phyloP scores from a whole-genome alignment of 2,113 vertebrate species.

The Malurus melanocephalus region DNA sequence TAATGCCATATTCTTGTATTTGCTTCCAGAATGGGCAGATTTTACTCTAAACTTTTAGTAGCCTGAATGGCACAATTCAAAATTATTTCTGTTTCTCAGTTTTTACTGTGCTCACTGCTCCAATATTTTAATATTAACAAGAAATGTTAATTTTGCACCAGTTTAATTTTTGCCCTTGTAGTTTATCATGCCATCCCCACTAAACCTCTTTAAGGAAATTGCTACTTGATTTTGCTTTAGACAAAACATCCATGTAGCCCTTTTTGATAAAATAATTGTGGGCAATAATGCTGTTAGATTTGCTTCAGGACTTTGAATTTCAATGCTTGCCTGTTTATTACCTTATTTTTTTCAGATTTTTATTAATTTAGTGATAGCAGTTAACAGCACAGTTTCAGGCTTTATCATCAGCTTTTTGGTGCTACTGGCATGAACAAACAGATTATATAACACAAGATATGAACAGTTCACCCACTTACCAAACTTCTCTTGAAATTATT shows the following conservation, averaged over 20 bases:
- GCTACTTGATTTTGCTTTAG: neutral
- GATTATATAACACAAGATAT: neutral
- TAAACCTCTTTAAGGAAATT: neutral
- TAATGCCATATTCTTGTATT: neutral
- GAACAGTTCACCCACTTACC: neutral
- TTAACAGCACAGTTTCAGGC: neutral
- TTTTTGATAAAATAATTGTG: neutral
- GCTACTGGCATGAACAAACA: rapidly evolving
- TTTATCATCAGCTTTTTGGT: neutral
- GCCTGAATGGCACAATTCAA: neutral
- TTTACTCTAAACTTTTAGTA: neutral
- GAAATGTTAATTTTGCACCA: neutral
- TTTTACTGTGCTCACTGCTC: neutral
- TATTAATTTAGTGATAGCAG: neutral
- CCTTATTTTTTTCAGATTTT: neutral
- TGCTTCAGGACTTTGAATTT: neutral
- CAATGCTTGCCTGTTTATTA: neutral
- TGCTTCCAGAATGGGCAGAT: neutral
- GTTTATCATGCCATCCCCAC: neutral
- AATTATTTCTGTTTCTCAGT: neutral
- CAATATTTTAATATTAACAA: neutral
- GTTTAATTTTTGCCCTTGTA: neutral
- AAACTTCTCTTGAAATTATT: neutral
- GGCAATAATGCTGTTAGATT: neutral
- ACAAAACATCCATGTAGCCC: neutral